Evolutionary conservation across 92 coral and sea anemone genomes (phyloP), one percentile per base, ranked within the genome.

Genomic region (Isaurus tuberculatus): DNA sequence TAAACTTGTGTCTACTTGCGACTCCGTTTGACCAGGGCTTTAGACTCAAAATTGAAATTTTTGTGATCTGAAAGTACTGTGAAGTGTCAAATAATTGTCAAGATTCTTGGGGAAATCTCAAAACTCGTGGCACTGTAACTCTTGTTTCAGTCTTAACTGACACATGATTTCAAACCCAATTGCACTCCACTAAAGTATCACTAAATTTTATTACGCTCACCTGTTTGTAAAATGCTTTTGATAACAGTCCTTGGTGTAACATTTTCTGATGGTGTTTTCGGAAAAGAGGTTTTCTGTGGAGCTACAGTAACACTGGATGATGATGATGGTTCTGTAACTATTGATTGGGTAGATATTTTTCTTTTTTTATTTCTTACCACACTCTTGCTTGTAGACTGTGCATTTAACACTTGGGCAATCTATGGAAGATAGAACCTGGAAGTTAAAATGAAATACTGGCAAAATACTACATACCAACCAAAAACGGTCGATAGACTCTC

Each of bases 181-280:
- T n/a, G n/a, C n/a, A n/a, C n/a, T n/a, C n/a, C n/a, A n/a, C n/a
- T n/a, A n/a, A n/a, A n/a, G n/a, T n/a, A n/a, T n/a, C n/a, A n/a
- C n/a, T n/a, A n/a, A n/a, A n/a, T n/a, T n/a, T n/a, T n/a, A 6
- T 25, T 42, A 8, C 4, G 16, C 72, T 51, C 49, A 95, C 98
- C 98, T 93, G 95, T 92, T 60, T 78, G 86, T 34, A 95, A 84
- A 67, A 87, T 65, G 65, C 89, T 87, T 36, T 79, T 79, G 67
- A 95, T 93, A 49, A 81, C 86, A 13, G 95, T 90, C 66, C 98
- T 86, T 2, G 95, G 98, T 5, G 98, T 95, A 58, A 85, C 70
- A 37, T 87, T 85, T 13, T 69, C 86, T 60, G 88, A 84, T 55
- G 88, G 88, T 34, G 90, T 81, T 44, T 70, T n/a, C n/a, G 83